Conservation (phyloP, 2,797 vertebrate species). For the Cottoperca gobio region DNA sequence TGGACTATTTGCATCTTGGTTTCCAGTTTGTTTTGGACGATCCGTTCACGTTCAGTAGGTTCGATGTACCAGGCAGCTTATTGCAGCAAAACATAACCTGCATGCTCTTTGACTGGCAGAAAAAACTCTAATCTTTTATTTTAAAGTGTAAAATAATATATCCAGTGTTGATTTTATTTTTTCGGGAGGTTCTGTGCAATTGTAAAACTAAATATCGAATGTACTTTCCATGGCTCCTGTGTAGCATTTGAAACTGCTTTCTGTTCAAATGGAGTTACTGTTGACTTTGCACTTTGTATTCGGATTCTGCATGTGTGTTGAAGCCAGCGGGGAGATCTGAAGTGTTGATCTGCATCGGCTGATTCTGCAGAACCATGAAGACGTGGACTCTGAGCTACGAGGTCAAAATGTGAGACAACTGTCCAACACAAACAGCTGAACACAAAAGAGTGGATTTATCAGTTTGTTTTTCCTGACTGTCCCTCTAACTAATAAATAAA, state of each 20-base stretch:
- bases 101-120: conserved; percentile 49
- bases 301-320: conserved; percentile 45
- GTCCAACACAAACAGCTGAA: not conserved
- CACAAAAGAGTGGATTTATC: not conserved
- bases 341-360: not conserved
- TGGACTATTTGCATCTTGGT: not conserved
- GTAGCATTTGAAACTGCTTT: conserved; percentile 34
- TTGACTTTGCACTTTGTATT: conserved; percentile 62
- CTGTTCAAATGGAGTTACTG: conserved; percentile 28
- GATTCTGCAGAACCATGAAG: not conserved
- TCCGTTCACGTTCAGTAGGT: conserved; percentile 19
- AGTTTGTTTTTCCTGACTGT: conserved; percentile 28
- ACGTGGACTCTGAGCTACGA: not conserved
- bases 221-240: conserved; percentile 54
- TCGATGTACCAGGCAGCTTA: conserved; percentile 36
- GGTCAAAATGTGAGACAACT: not conserved
- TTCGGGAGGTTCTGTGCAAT: conserved; percentile 64
- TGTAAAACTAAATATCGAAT: conserved; percentile 63
- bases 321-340: not conserved
- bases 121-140: not conserved
- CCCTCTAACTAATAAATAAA: conserved; percentile 45
- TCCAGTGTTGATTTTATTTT: conserved; percentile 5
- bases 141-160: conserved; percentile 18
- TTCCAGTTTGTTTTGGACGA: conserved; percentile 10
- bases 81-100: conserved; percentile 41